These are phyloP conservation scores for Lepidocyrtoides sp. DNA, from an alignment of 2,888 invertebrate genomes.

Conservation along the genomic window DNA sequence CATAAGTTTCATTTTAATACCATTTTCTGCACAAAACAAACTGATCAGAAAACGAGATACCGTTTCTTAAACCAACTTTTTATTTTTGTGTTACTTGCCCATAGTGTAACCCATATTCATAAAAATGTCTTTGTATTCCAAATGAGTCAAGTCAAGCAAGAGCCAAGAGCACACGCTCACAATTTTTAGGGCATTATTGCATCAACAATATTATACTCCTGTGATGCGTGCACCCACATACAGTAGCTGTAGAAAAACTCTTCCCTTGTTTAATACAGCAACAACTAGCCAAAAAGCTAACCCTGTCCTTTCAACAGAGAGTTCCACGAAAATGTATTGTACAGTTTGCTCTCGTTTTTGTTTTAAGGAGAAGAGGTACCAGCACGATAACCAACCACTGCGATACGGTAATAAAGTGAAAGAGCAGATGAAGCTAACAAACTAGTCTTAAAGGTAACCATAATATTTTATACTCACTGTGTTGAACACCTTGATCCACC, in stretches of 20 bases:
- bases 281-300: background rate
- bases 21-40: conserved; percentile 70
- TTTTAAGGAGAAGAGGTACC: conserved; percentile 17
- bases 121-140: conserved; percentile 18
- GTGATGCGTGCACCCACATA: conserved; percentile 29
- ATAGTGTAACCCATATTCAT: conserved; percentile 70
- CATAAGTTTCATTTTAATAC: conserved; percentile 42
- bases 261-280: background rate
- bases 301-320: conserved; percentile 17
- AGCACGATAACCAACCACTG: background rate
- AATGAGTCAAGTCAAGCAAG: background rate
- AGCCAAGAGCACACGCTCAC: conserved; percentile 30
- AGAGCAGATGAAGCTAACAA: conserved; percentile 46
- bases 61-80: conserved; percentile 48
- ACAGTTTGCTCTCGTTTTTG: conserved; percentile 45
- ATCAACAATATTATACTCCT: conserved; percentile 1
- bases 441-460: conserved; percentile 15
- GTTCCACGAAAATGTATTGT: conserved; percentile 59
- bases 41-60: conserved; percentile 66
- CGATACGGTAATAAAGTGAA: conserved; percentile 22
- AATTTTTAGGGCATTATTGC: conserved; percentile 5
- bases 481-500: background rate
- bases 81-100: background rate
- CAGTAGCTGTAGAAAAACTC: background rate
- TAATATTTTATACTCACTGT: background rate